Percentiles rank a stretch among this genome's conserved stretches.
phyloP scores from a whole-genome alignment of 2,113 vertebrate species.

The Chitala chitala region DNA sequence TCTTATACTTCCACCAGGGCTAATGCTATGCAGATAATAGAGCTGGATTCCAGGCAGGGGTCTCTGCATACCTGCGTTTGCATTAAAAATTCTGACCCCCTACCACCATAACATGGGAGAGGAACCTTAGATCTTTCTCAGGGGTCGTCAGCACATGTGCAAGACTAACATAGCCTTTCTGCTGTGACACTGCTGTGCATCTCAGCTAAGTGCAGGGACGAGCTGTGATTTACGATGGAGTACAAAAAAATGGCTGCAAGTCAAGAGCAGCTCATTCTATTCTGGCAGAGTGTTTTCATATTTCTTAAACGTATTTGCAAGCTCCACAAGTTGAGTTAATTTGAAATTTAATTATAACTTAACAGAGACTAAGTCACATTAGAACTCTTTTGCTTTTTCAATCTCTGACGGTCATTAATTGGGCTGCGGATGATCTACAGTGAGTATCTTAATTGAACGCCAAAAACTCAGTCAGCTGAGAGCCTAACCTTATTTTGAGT shows the following conservation, averaged over 20 bases:
- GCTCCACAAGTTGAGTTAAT: neutral
- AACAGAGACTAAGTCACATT: constrained; percentile 13
- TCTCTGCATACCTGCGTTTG: neutral
- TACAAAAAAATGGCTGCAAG: too few relatives aligned
- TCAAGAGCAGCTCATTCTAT: neutral
- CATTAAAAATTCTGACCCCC: too few relatives aligned
- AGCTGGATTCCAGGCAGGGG: neutral
- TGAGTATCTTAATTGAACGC: constrained; percentile 11
- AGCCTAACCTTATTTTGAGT: neutral
- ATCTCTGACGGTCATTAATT: neutral
- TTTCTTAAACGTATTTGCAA: constrained; percentile 4
- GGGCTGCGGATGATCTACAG: constrained; percentile 5
- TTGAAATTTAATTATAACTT: constrained; percentile 4
- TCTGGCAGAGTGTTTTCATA: neutral
- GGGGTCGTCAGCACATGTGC: too few relatives aligned
- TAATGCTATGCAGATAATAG: neutral
- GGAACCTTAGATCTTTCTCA: too few relatives aligned
- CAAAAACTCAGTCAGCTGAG: neutral
- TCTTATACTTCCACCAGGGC: neutral
- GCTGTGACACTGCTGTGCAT: too few relatives aligned
- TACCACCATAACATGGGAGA: too few relatives aligned
- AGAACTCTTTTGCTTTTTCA: neutral
- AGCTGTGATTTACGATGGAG: neutral
- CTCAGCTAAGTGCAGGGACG: too few relatives aligned
- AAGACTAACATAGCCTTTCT: too few relatives aligned